Evolutionary conservation across 2,113 vertebrate species (phyloP), one percentile per base, ranked within the genome.

Genomic region (Vulpes lagopus): DNA sequence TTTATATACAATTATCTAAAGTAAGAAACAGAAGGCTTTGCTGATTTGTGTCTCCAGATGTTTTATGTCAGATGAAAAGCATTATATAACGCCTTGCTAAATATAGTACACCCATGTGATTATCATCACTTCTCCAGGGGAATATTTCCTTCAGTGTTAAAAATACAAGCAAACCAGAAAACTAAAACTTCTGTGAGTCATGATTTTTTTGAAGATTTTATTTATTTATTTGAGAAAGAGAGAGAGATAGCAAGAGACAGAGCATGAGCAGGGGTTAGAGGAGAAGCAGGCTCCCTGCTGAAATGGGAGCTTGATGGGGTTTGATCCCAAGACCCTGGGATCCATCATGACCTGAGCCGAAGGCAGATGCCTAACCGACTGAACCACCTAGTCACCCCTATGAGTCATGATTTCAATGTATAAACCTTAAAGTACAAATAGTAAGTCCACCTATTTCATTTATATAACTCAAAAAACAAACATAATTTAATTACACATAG

Each of bases 1-100:
- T 94, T 96, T 95, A 23, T 90, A 65, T 59, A 22, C 59, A 89
- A 73, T 81, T 49, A 90, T 82, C n/a, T 90, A 86, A 90, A 94
- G 16, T 62, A 83, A 93, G 32, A 96, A 92, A 92, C 64, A 92
- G 76, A 91, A 95, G 53, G 16, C n/a, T 65, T 67, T 81, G 19
- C 64, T 92, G 4, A 96, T 86, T 86, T 91, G 15, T 87, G 17
- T 51, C 35, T 95, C 65, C 73, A 97, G 91, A 95, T 89, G 65
- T 89, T 93, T 87, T 92, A 51, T 93, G 64, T 95, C 93, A 94
- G 43, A 92, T 53, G 53, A 85, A 93, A 95, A 73, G 19, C 11
- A 38, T 88, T 84, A 93, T 76, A 89, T 51, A 84, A 67, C 38
- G 3, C 27, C 15, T 94, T 95, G 76, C 19, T 97, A 93, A 96